Conservation (phyloP, 2,113 vertebrate species). For the Caranx melampygus region DNA sequence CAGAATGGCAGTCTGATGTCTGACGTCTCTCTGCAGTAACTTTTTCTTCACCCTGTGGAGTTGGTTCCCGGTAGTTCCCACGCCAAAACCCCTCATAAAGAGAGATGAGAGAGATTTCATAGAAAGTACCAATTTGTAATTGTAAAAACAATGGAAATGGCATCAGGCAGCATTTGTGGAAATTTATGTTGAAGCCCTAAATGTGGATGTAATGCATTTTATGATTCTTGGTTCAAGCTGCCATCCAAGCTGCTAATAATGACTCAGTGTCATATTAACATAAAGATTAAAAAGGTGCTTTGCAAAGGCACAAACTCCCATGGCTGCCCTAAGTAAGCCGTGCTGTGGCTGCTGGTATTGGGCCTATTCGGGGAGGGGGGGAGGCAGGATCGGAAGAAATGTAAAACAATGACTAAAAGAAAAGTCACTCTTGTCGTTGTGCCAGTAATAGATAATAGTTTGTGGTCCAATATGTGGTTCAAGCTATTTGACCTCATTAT, state of each 20-base stretch:
- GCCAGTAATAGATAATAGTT: constrained; percentile 54
- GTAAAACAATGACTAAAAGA: constrained; percentile 51
- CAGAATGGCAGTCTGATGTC: constrained; percentile 76
- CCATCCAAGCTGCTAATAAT: constrained; percentile 9
- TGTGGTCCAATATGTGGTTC: constrained; percentile 53
- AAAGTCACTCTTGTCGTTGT: constrained; percentile 30
- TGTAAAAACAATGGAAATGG: constrained; percentile 2
- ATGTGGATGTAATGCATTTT: neutral
- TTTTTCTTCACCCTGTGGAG: constrained; percentile 44
- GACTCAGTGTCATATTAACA: constrained; percentile 18
- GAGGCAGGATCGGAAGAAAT: constrained; percentile 25
- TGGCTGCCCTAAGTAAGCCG: neutral
- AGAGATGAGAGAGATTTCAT: neutral
- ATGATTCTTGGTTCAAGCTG: constrained; percentile 5
- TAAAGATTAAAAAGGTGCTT: constrained; percentile 19
- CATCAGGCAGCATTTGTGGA: neutral
- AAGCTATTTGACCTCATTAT: constrained; percentile 57
- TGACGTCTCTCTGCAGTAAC: constrained; percentile 55
- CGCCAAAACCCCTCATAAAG: neutral
- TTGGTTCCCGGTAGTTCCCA: constrained; percentile 45
- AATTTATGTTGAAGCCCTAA: neutral
- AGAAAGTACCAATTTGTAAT: neutral
- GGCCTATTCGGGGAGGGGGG: constrained; percentile 1
- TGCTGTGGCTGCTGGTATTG: constrained; percentile 40
- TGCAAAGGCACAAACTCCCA: neutral